Evolutionary conservation across 2,113 vertebrate genomes (phyloP), one percentile per base, ranked within the genome.

Genomic region (Pomatostomus ruficeps): DNA sequence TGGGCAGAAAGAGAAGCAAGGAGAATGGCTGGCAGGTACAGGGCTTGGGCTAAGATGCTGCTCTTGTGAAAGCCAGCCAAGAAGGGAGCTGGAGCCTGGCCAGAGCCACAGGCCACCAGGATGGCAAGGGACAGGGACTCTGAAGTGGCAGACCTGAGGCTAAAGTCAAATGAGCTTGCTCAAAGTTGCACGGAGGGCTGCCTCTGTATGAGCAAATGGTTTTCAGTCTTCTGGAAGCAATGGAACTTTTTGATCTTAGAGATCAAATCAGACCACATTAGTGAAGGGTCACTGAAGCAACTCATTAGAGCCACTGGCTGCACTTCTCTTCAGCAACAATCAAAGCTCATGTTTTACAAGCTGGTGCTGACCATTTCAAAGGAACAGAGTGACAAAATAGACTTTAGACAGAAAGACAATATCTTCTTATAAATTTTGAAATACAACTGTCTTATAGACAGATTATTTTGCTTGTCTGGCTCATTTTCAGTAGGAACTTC

Each of bases 221-320:
- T 88, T 89, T 55, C 59, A 48, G 63, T 88, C 85, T 93, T 85
- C 78, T 96, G 91, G 59, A 88, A 96, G 82, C 71, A 94, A 70
- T 43, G 63, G 55, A 85, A 38, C 36, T 36, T 81, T 95, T 92
- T 94, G 84, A 95, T 95, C 88, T 84, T 48, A 16, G 45, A 82
- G 87, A 91, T 89, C 74, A 78, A 85, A 94, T 85, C 81, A 85
- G 82, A 76, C 58, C 66, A n/a, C 51, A 58, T 96, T 95, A 95
- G 54, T 95, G 59, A 93, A 35, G 85, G 91, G 85, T 94, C 93
- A 95, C 54, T 76, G 78, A 59, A 66, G 51, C 17, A 74, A 62
- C 63, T 88, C 74, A 66, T 95, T 94, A 89, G 74, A 82, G 59
- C 19, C 48, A 66, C 1, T 82, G 66, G 66, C 58, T 89, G 36